Base-by-base conservation (phyloP, 1,140 invertebrate species). In the Sminthurides bifidus region DNA sequence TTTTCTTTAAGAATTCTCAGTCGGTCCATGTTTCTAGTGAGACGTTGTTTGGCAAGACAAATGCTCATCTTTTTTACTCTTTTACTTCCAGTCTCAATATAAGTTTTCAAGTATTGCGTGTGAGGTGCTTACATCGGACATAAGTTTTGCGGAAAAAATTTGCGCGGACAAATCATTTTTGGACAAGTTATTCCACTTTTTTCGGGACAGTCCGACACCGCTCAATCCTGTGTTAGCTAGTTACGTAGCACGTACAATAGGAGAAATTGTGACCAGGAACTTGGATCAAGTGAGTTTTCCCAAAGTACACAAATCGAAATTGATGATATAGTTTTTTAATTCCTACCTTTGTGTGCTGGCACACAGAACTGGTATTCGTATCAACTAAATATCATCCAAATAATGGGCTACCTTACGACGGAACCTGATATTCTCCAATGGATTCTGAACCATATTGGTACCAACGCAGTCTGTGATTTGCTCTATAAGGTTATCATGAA, bases 381-480 rank as follows among this genome's bases (percentile, higher is more conserved):
- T 78, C 84, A 90, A 76, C 81, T 87, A 68, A 85, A 84, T 68
- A 88, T 84, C 74, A 79, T 90, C 66, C 81, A 92, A 76, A 83
- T 93, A 65, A 76, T 95, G 73, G 85, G 92, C 69, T 92, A 88
- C 77, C 41, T 64, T n/a, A 58, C 61, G 17, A 33, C 48, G n/a
- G 81, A 83, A 69, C 80, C 83, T 59, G 83, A 85, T 70, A 92
- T 93, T 77, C 78, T 96, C 68, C 79, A 84, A 62, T 77, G 85
- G 66, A 75, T 94, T 63, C 74, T 94, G 60, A 80, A 84, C 66
- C 92, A 96, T 73, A 79, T 96, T 65, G 83, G 87, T 65, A 94
- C 91, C 30, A 95, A 91, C 17, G 89, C 92, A 60, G 89, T 96
- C 66, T 92, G 92, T 80, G 92, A 96, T 78, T 79, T 93, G 55